Percentiles rank a stretch among this genome's conserved stretches.
phyloP scores from a whole-genome alignment of 2,113 vertebrate species.

The Ranitomeya variabilis region DNA sequence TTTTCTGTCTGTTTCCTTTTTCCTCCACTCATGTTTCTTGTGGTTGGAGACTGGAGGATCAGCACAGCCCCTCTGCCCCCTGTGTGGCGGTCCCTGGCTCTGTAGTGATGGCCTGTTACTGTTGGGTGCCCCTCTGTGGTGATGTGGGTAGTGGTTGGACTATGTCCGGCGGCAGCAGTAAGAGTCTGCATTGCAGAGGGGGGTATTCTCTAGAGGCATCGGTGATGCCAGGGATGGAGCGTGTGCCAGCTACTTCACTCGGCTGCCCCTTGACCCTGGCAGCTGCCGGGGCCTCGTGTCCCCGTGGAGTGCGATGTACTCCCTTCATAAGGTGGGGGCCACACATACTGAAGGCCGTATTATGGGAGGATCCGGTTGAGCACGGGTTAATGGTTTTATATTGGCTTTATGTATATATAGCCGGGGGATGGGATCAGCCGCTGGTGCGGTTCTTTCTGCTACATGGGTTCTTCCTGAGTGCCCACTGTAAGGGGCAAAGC shows the following conservation, averaged over 20 bases:
- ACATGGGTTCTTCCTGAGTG: background rate
- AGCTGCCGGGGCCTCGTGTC: background rate
- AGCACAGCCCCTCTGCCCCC: no score
- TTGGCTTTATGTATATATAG: background rate
- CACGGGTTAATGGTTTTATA: background rate
- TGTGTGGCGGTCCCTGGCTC: no score
- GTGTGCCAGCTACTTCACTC: background rate
- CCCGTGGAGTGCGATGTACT: background rate
- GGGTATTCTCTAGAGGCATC: no score
- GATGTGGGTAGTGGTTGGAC: no score
- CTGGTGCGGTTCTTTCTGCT: background rate
- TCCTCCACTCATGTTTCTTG: no score
- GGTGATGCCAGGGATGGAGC: background rate
- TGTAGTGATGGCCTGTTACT: no score
- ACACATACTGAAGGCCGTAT: background rate
- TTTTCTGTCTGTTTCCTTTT: no score
- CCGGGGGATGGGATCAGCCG: background rate
- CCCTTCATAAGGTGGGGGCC: background rate
- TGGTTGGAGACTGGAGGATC: no score
- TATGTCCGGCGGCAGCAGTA: background rate
- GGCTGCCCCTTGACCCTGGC: constrained; percentile 5
- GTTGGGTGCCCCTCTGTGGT: no score
- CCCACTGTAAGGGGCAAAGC: no score
- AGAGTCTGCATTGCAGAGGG: constrained; percentile 13
- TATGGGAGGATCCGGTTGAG: background rate